Base-by-base conservation (phyloP, 1,140 invertebrate species). In the Geopemphigus sp. region DNA sequence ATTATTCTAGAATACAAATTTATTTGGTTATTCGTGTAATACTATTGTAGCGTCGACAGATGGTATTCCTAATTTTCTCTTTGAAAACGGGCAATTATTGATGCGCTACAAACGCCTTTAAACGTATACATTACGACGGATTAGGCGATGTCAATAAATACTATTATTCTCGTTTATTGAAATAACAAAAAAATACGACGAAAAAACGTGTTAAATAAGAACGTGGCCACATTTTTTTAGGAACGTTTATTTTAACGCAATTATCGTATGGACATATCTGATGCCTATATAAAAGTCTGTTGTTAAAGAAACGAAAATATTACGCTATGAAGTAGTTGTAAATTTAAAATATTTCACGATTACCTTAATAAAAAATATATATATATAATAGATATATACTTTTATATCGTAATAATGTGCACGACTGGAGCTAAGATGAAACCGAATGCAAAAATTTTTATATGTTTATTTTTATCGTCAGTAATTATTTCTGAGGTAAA, bases 21-120 rank as follows among this genome's bases (percentile, higher is more conserved):
- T 2, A 64, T 64, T 64, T 66, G 39, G 63, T 66, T 66, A 66
- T 66, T 66, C 39, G 32, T 50, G 12, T 12, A 12, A 12, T 50
- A 14, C 1, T 12, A 50, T 12, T 50, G 47, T 50, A 50, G 12
- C 1, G 63, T 66, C n/a, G 39, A 39, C 63, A 66, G 63, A 5
- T 66, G 63, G 63, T 90, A 47, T 68, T 68, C 14, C 1, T 47
- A 47, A 47, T 47, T 47, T 68, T 68, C 22, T 47, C 14, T 68
- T 47, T 39, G 50, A 68, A 68, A 68, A 50, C 0, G 19, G 45
- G 45, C 50, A 47, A 50, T 68, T 57, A 24, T 47, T 8, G 12
- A 14, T 17, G 14, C 24, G 22, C n/a, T 47, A 68, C 39, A 68
- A 50, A 68, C 50, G n/a, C 45, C 14, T n/a, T n/a, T 68, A 68